Percentiles rank a stretch among this genome's conserved stretches.
These are phyloP conservation scores for Ophion ventricosus DNA, from an alignment of 2,888 invertebrate genomes.

Conservation along the genomic window DNA sequence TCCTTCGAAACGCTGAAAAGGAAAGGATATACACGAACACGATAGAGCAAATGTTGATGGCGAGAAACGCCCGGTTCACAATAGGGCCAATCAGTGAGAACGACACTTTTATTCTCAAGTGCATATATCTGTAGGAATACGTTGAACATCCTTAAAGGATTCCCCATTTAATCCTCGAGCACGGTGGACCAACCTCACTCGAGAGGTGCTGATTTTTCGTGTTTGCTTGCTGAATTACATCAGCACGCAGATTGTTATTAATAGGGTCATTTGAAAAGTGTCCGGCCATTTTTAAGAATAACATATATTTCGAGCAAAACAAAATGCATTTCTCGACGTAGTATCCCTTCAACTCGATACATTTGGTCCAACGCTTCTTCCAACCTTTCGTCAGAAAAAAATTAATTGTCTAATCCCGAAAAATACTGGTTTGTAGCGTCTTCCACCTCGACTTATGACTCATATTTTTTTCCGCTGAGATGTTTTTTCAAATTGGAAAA, in stretches of 20 bases:
- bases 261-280: neutral
- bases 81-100: conserved; percentile 67
- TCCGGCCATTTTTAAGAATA: too few species aligned
- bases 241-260: neutral
- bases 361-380: too few species aligned
- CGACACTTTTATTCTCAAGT: conserved; percentile 46
- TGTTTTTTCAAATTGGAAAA: too few species aligned
- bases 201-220: conserved; percentile 3
- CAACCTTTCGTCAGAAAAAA: too few species aligned
- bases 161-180: conserved; percentile 38
- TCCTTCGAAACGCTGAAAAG: conserved; percentile 28
- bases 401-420: too few species aligned
- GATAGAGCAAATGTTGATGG: conserved; percentile 48
- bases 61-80: conserved; percentile 59
- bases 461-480: too few species aligned
- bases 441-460: too few species aligned
- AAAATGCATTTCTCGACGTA: too few species aligned
- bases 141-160: conserved; percentile 40
- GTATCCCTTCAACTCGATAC: too few species aligned
- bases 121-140: conserved; percentile 6
- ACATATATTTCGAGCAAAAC: too few species aligned
- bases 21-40: neutral
- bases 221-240: conserved; percentile 1
- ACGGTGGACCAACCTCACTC: neutral
- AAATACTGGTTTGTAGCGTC: too few species aligned